Conservation (phyloP, 2,113 vertebrate species). For the Heteronetta atricapilla region DNA sequence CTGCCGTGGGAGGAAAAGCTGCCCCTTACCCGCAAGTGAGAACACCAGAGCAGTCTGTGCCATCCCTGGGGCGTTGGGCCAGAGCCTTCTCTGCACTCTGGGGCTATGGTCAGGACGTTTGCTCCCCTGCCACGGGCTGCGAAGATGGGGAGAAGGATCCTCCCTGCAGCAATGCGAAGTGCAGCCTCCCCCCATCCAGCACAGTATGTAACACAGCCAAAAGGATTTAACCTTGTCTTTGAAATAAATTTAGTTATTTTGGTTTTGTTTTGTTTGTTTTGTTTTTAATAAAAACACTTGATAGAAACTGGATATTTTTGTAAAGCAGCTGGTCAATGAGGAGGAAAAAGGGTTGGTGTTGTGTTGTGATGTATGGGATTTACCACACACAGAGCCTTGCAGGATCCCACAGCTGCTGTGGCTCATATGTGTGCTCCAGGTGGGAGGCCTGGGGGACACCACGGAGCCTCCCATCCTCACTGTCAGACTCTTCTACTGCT, state of each 20-base stretch:
- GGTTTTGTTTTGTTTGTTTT: not conserved
- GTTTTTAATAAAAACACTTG: conserved; percentile 57
- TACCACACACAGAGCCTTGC: not conserved
- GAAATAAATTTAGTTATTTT: not conserved
- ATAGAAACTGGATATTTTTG: not conserved
- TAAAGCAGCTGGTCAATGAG: not conserved
- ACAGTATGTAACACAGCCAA: not conserved
- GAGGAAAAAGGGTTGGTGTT: accelerated
- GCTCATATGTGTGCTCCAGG: not conserved
- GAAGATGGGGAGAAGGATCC: not conserved
- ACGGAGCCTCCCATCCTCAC: not conserved
- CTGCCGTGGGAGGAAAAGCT: not conserved
- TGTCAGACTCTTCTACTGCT: accelerated
- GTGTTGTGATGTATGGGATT: not conserved
- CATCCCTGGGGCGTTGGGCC: accelerated
- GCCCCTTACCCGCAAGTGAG: no score
- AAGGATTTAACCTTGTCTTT: not conserved
- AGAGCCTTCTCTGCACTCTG: not conserved
- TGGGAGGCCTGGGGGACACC: accelerated
- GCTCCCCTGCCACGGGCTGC: accelerated
- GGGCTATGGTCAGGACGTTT: accelerated
- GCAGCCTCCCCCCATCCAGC: not conserved
- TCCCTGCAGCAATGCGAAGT: accelerated
- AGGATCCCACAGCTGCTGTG: not conserved
- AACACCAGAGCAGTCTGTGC: no score